Evolutionary conservation across 2,888 invertebrate genomes (phyloP).

Genomic region (Archaeoteleia sp.): DNA sequence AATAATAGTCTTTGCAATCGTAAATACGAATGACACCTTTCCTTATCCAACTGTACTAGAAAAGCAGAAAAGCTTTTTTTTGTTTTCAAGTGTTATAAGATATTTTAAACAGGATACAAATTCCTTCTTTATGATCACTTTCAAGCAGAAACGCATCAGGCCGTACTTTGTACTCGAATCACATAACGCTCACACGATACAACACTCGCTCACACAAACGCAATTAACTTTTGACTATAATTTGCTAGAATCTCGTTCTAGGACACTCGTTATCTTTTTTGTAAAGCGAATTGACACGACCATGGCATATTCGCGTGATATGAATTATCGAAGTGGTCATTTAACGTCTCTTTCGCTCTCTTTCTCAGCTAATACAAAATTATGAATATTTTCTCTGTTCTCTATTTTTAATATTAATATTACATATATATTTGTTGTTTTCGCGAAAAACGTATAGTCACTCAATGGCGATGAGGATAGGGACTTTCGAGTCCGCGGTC

Average conservation of each 20-base stretch:
- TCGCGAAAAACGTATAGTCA: constrained; percentile 13
- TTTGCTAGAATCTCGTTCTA: constrained; percentile 24
- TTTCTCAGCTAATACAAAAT: constrained; percentile 57
- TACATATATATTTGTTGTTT: constrained; percentile 21
- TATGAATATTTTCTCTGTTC: constrained; percentile 48
- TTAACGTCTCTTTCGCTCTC: constrained; percentile 23
- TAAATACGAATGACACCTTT: neutral
- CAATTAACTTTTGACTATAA: constrained; percentile 24
- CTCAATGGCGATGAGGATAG: constrained; percentile 27
- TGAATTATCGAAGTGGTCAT: constrained; percentile 57
- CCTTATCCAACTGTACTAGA: constrained; percentile 12
- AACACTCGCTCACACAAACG: constrained; percentile 29
- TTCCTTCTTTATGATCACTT: constrained; percentile 20
- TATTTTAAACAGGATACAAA: constrained; percentile 20
- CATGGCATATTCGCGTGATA: constrained; percentile 53
- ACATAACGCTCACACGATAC: constrained; percentile 15
- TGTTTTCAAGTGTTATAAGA: constrained; percentile 1
- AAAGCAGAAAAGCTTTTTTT: neutral
- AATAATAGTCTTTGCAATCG: too few relatives aligned
- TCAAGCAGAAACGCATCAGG: constrained; percentile 35
- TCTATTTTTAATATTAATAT: constrained; percentile 28
- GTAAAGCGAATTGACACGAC: constrained; percentile 37
- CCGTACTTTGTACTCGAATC: constrained; percentile 41
- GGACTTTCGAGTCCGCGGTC: constrained; percentile 34
- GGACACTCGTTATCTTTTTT: constrained; percentile 15